phyloP scores from a whole-genome alignment of 1,140 invertebrate genomes.

The Hylyphantes graminicola region DNA sequence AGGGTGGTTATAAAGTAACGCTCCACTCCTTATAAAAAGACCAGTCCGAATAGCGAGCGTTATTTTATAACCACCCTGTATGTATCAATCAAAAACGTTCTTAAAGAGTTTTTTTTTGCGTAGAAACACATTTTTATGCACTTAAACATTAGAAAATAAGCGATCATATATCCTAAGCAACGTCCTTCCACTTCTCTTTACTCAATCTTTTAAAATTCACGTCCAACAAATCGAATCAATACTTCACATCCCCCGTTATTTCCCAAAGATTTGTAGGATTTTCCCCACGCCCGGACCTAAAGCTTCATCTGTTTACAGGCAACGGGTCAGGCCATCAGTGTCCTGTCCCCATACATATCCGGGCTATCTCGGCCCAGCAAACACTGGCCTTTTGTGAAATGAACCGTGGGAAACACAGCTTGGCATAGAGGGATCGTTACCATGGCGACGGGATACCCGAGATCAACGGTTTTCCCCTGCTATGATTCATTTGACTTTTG shows the following conservation, averaged over 20 bases:
- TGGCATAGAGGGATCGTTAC: constrained; percentile 13
- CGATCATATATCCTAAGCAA: no score
- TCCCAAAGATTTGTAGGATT: constrained; percentile 6
- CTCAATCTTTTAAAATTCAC: no score
- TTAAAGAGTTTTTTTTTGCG: no score
- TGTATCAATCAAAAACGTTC: no score
- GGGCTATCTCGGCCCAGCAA: constrained; percentile 16
- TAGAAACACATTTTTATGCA: no score
- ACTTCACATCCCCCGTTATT: constrained; percentile 7
- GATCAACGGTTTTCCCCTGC: constrained; percentile 24
- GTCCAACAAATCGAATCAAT: constrained; percentile 1
- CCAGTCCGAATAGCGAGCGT: no score
- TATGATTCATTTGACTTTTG: no score
- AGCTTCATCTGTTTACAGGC: constrained; percentile 21
- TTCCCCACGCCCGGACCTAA: constrained; percentile 1
- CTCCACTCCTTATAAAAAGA: no score
- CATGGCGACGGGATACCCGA: constrained; percentile 43
- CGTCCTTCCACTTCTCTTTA: no score
- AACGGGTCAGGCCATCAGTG: constrained; percentile 3
- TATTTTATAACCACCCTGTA: no score
- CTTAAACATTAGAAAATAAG: no score
- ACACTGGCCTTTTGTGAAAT: constrained; percentile 22
- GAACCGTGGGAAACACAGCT: constrained; percentile 35
- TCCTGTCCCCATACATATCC: background rate
- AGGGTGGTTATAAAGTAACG: no score